Base-by-base conservation (phyloP, 1,140 invertebrate genomes). In the Neodiprion pinetum region DNA sequence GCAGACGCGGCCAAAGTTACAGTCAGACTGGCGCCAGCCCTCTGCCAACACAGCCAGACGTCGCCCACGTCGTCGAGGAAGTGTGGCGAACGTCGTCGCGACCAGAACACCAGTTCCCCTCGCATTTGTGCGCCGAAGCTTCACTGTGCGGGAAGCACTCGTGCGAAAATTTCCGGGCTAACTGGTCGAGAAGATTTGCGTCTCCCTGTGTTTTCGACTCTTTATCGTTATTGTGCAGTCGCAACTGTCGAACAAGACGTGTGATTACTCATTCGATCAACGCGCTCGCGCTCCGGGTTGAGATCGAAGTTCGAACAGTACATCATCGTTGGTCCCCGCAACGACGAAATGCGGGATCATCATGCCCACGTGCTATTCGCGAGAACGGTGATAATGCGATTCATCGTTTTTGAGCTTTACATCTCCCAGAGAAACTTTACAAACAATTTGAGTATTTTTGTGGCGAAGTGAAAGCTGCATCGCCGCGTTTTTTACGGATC, bases 1-100 rank as follows among this genome's bases (percentile, higher is more conserved):
- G 11, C 53, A 61, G 53, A 61, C 53, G 53, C 11, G 53, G 53
- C 53, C 11, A 61, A 61, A 61, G 11, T 61, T 9, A 61, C 53
- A 61, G 53, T 61, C 53, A 61, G 53, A 61, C 5, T 61, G 53
- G 53, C 53, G 53, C 53, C 53, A 61, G 53, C 53, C 53, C 28
- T 40, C 53, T 61, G n/a, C 53, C 53, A 61, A 61, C 53, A 61
- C 53, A 61, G 11, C n/a, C 53, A 61, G 53, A 61, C 53, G 53
- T 61, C 53, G 28, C 53, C 53, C 11, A 17, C 53, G 53, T 61
- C 53, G 53, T 14, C 53, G n/a, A 61, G 53, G 53, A 61, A 61
- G 53, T 61, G 28, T 40, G 53, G 53, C 53, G 53, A 61, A 61
- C 53, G 53, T 61, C 53, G 53, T 61, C 11, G 11, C 53, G 11